Conservation (phyloP, 92 coral and sea anemone genomes). For the Zoanthus gigantus region DNA sequence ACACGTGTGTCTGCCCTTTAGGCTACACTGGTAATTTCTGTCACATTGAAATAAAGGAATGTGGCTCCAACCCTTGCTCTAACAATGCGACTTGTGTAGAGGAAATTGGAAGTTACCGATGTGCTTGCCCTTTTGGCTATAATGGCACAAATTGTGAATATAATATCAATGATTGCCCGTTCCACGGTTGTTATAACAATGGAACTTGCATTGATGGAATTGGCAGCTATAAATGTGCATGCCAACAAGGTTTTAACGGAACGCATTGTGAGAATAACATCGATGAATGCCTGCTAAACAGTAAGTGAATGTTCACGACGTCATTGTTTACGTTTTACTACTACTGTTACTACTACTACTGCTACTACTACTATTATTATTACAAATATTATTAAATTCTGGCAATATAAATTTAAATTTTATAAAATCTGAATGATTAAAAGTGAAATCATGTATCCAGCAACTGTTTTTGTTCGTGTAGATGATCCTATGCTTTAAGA, state of each 20-base stretch:
- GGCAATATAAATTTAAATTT: too few relatives aligned
- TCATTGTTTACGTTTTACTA: background rate
- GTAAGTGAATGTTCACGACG: background rate
- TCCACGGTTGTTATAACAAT: constrained; percentile 32
- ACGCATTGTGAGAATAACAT: constrained; percentile 43
- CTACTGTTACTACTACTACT: background rate
- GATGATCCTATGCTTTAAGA: too few relatives aligned
- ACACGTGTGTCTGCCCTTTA: constrained; percentile 6
- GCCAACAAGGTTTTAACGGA: constrained; percentile 54
- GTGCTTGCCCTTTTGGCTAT: constrained; percentile 29
- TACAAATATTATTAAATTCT: too few relatives aligned
- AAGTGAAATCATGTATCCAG: too few relatives aligned
- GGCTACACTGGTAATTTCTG: constrained; percentile 19
- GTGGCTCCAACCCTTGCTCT: constrained; percentile 1
- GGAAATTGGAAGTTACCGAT: constrained; percentile 5
- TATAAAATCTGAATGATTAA: too few relatives aligned
- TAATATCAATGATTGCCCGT: constrained; percentile 53
- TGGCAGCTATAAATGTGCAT: constrained; percentile 28
- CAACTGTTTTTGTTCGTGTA: too few relatives aligned
- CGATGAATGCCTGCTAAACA: constrained; percentile 49
- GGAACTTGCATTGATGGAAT: constrained; percentile 46
- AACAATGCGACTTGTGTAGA: constrained; percentile 27
- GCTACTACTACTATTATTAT: background rate
- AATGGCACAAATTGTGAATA: constrained; percentile 44
- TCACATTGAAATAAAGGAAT: background rate